phyloP scores from a whole-genome alignment of 2,888 invertebrate genomes.

The Drosophila mulleri region DNA sequence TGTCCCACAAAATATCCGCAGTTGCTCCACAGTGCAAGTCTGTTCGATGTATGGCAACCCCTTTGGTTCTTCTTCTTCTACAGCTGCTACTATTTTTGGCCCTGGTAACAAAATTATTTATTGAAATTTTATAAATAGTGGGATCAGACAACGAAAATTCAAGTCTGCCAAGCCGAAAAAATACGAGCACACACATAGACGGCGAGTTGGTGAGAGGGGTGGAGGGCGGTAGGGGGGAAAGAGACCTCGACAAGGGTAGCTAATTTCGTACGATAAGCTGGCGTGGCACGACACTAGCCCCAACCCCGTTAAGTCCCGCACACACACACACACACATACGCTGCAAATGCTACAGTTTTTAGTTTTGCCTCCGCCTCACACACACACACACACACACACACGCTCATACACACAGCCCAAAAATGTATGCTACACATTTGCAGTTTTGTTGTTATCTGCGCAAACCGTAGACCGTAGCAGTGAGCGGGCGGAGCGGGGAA shows the following conservation, averaged over 20 bases:
- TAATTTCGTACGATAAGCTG: conserved; percentile 77
- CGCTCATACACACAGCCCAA: conserved; percentile 6
- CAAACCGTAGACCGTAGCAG: conserved; percentile 13
- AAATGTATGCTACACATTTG: conserved; percentile 76
- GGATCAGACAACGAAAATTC: conserved; percentile 83
- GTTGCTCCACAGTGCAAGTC: conserved; percentile 4
- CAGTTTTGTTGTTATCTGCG: conserved; percentile 63
- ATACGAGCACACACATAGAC: conserved; percentile 29
- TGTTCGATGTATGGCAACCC: conserved; percentile 45
- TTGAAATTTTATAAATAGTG: conserved; percentile 84
- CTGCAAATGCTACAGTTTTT: conserved; percentile 64
- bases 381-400: conserved; percentile 6
- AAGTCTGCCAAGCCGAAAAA: conserved; percentile 75
- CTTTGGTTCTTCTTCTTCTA: conserved; percentile 5
- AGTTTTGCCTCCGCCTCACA: conserved; percentile 66
- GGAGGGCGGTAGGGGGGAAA: not conserved
- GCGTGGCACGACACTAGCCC: conserved; percentile 73
- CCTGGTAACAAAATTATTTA: conserved; percentile 79
- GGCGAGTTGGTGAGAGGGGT: not conserved
- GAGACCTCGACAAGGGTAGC: conserved; percentile 67
- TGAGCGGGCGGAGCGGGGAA: not conserved
- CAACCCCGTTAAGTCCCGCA: conserved; percentile 32
- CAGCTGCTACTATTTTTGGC: conserved; percentile 35
- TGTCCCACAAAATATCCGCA: not conserved
- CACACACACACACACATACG: conserved; percentile 8